These are phyloP conservation scores for Ganaspis sp. DNA, from an alignment of 1,140 invertebrate genomes.

Conservation along the genomic window DNA sequence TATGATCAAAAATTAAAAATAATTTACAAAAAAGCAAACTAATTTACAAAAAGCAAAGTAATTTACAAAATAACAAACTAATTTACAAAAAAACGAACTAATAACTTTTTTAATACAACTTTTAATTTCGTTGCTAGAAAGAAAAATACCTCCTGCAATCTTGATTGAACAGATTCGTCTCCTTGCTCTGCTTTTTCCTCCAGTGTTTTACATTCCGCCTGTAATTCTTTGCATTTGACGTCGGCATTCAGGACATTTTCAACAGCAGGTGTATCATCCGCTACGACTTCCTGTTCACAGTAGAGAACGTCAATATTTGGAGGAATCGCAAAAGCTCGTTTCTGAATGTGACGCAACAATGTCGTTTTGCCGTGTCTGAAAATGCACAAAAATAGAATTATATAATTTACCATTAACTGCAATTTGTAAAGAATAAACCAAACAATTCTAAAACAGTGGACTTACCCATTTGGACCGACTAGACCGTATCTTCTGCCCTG, in stretches of 20 bases:
- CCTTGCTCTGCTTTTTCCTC: constrained; percentile 84
- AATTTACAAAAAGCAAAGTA: too few species aligned
- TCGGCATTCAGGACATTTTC: constrained; percentile 95
- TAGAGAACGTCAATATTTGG: constrained; percentile 97
- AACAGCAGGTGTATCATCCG: constrained; percentile 94
- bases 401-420: too few species aligned
- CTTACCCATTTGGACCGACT: constrained; percentile 97
- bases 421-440: too few species aligned
- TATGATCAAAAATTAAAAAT: not conserved
- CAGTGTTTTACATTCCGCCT: constrained; percentile 90
- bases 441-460: constrained; percentile 24
- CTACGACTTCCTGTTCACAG: constrained; percentile 99
- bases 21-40: too few species aligned
- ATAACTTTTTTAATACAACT: too few species aligned
- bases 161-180: constrained; percentile 83
- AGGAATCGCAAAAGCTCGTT: constrained; percentile 93
- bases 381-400: constrained; percentile 53
- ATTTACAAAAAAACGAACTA: too few species aligned
- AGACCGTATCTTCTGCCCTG: constrained; percentile 96
- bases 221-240: constrained; percentile 88
- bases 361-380: constrained; percentile 98
- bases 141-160: constrained; percentile 86
- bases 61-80: too few species aligned
- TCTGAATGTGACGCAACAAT: constrained; percentile 93
- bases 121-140: too few species aligned